Evolutionary conservation across 2,797 vertebrate species (phyloP), one percentile per base, ranked within the genome.

Genomic region (Botia kubotai): DNA sequence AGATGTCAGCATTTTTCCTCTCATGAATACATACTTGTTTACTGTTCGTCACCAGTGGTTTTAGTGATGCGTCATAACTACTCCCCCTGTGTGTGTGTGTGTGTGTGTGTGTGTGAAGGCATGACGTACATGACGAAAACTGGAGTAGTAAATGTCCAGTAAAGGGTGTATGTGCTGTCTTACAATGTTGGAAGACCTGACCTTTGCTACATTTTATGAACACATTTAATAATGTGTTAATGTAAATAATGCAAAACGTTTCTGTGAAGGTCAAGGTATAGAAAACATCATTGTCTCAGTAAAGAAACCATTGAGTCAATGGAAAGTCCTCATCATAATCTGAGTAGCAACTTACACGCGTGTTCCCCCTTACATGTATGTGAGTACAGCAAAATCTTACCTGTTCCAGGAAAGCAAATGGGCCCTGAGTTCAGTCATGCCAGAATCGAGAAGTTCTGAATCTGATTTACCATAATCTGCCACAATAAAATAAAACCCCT

Each of bases 1-100:
- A 86, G 43, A 79, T 69, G 39, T 76, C 79, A 65, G 39, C 57
- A 67, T 26, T 50, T 53, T 62, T 60, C 63, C 23, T 63, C 14
- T 21, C 43, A 72, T 75, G 33, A 53, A 53, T 23, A 75, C 26
- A 78, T 50, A 66, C 80, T 53, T 21, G 0, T 21, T 14, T 10
- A 29, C 23, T 39, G 29, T 33, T 5, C 14, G 67, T 69, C 21
- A 33, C 33, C 7, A 12, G 58, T 65, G 58, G 43, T 75, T 65
- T 76, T 1, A 76, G 52, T 57, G 55, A n/a, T 67, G 50, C 0
- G 8, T 60, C 75, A 60, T 57, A 16, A 21, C 19, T 48, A 36
- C 60, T 75, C 26, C 10, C 43, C 46, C 26, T 33, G 33, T 33
- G 33, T 33, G 36, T 39, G 36, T 39, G 36, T 26, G 23, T 26